These are phyloP conservation scores for Regulus satrapa DNA, from an alignment of 2,113 vertebrate genomes.

Conservation along the genomic window DNA sequence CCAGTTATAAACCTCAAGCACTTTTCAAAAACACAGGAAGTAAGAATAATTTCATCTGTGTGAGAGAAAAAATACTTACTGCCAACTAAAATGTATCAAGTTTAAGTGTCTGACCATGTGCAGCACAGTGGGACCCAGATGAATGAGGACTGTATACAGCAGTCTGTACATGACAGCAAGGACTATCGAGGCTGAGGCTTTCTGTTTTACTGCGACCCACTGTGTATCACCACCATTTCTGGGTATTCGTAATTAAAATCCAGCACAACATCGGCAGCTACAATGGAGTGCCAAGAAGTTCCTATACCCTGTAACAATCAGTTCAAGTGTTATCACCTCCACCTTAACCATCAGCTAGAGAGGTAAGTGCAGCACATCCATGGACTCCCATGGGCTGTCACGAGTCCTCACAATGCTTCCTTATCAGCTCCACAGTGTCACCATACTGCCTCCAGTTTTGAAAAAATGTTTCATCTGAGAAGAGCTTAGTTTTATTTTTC, in stretches of 20 bases:
- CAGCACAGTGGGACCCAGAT: background rate
- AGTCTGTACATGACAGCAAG: background rate
- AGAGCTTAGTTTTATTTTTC: background rate
- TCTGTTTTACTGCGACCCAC: background rate
- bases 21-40: background rate
- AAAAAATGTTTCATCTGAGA: background rate
- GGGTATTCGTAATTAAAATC: background rate
- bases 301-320: background rate
- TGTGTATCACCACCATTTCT: background rate
- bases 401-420: background rate
- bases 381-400: background rate
- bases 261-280: background rate
- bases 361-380: background rate
- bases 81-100: background rate
- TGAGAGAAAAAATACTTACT: background rate
- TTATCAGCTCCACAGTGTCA: background rate
- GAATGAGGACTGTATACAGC: background rate
- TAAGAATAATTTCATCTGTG: background rate
- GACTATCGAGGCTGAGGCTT: background rate
- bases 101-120: background rate
- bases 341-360: background rate
- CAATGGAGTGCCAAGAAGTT: background rate
- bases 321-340: background rate
- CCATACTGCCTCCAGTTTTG: background rate
- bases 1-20: background rate